Conservation (phyloP, 2,888 invertebrate species). For the Junonia oenone region DNA sequence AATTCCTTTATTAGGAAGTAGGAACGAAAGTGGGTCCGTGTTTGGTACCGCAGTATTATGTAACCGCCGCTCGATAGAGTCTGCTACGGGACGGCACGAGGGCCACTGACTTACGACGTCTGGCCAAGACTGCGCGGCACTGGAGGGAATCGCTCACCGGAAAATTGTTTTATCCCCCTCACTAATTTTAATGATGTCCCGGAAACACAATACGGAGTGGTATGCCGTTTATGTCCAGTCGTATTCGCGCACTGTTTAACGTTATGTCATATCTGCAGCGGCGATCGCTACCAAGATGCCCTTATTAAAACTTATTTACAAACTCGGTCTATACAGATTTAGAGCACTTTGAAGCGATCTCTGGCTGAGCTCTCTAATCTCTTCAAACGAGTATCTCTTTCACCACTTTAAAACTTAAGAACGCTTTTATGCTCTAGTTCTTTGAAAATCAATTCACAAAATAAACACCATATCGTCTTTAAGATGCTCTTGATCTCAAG, state of each 20-base stretch:
- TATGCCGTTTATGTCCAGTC: neutral
- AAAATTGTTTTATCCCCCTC: slow-evolving; percentile 38
- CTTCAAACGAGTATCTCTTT: slow-evolving; percentile 2
- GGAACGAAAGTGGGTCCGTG: slow-evolving; percentile 45
- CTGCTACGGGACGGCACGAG: slow-evolving; percentile 42
- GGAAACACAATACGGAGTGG: neutral
- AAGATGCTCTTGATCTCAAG: neutral
- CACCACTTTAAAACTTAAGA: slow-evolving; percentile 1
- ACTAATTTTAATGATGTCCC: neutral
- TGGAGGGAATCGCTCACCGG: slow-evolving; percentile 37
- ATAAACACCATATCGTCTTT: neutral
- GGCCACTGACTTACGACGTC: slow-evolving; percentile 42
- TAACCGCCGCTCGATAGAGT: slow-evolving; percentile 66
- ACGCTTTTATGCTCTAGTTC: neutral
- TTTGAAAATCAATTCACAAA: slow-evolving; percentile 6
- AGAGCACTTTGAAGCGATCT: neutral
- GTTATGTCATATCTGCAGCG: neutral
- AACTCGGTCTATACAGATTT: neutral
- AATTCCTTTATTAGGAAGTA: slow-evolving; percentile 37
- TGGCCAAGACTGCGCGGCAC: slow-evolving; percentile 34
- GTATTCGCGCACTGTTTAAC: neutral
- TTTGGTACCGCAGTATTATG: slow-evolving; percentile 70
- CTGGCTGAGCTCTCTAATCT: neutral
- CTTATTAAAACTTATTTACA: neutral
- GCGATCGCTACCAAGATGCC: neutral